A percentile compares a stretch with the other conserved stretches of the same genome.
Conservation (phyloP, 1,140 invertebrate species). For the Bombus terrestris region DNA sequence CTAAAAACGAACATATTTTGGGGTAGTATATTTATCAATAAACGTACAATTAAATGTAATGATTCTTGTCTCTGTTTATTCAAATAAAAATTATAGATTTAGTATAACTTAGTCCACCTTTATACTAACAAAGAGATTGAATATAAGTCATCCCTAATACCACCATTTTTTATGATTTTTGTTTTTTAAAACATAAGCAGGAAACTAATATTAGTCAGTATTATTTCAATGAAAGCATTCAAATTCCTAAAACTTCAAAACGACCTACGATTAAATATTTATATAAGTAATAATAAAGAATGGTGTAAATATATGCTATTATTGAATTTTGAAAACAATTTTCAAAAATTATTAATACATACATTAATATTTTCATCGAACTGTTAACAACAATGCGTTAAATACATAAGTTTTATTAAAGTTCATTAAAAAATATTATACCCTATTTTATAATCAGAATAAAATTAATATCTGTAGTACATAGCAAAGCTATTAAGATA, state of each 20-base stretch:
- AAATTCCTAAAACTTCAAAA: background rate
- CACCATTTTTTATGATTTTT: background rate
- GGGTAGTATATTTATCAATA: slow-evolving; percentile 42
- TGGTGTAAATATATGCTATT: background rate
- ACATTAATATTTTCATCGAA: slow-evolving; percentile 45
- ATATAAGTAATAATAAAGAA: slow-evolving; percentile 15
- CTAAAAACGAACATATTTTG: slow-evolving; percentile 23
- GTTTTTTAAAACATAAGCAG: slow-evolving; percentile 13
- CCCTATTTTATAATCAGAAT: slow-evolving; percentile 22
- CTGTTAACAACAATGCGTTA: slow-evolving; percentile 1
- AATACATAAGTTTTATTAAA: slow-evolving; percentile 30
- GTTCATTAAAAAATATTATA: slow-evolving; percentile 25
- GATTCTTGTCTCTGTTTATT: slow-evolving; percentile 55
- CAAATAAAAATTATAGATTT: slow-evolving; percentile 55
- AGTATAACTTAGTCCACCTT: slow-evolving; percentile 43
- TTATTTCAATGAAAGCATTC: slow-evolving; percentile 14
- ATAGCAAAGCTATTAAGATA: slow-evolving; percentile 51
- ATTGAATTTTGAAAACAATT: background rate
- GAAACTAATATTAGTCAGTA: slow-evolving; percentile 5
- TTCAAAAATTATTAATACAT: background rate
- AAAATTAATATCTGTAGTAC: slow-evolving; percentile 42
- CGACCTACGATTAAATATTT: slow-evolving; percentile 3
- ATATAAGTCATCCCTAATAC: slow-evolving; percentile 35
- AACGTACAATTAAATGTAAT: slow-evolving; percentile 37
- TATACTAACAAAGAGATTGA: slow-evolving; percentile 32